Conservation (phyloP, 2,888 invertebrate species). For the Eugnorisma glareosa region DNA sequence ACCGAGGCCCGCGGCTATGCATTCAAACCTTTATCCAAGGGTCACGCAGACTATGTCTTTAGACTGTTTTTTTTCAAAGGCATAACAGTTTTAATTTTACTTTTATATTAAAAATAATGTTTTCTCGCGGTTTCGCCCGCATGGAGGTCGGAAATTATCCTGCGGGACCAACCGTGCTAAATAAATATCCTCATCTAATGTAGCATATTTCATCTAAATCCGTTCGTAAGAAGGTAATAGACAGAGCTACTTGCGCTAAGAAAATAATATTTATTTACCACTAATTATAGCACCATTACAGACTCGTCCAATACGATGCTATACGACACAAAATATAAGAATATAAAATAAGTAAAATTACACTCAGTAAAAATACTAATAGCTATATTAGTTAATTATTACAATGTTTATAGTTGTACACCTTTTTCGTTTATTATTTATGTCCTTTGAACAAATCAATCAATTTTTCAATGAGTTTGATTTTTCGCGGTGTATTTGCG, state of each 20-base stretch:
- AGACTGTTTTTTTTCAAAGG: slow-evolving; percentile 38
- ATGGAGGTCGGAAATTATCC: not conserved
- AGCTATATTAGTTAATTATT: too few species aligned
- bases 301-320: too few species aligned
- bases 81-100: slow-evolving; percentile 1
- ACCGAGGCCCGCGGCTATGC: slow-evolving; percentile 51
- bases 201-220: not conserved
- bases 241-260: not conserved
- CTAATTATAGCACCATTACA: too few species aligned
- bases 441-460: too few species aligned
- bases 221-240: not conserved
- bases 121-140: not conserved
- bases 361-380: too few species aligned
- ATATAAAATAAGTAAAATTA: too few species aligned
- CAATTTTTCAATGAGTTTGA: too few species aligned
- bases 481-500: not conserved
- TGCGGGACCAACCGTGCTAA: not conserved
- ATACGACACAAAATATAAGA: too few species aligned
- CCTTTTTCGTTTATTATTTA: too few species aligned
- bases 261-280: not conserved
- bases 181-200: not conserved
- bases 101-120: not conserved
- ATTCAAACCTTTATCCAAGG: slow-evolving; percentile 48
- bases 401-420: too few species aligned
- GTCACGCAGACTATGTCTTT: slow-evolving; percentile 35